Percentiles rank a stretch among this genome's conserved stretches.
Evolutionary conservation across 2,888 invertebrate genomes (phyloP).

Genomic region (Diloba caeruleocephala): DNA sequence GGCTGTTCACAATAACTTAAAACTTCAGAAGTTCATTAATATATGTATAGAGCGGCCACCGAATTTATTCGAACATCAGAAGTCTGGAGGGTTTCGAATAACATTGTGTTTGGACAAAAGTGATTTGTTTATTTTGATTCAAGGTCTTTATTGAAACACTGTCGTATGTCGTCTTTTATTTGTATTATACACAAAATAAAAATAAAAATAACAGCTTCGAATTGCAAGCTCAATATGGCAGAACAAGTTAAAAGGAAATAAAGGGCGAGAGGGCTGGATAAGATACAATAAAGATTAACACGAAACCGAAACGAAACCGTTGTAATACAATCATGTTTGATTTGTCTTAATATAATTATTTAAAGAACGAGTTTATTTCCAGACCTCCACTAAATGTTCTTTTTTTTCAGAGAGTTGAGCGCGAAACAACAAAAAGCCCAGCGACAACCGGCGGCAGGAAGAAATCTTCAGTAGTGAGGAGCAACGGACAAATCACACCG

Average conservation of each 20-base stretch:
- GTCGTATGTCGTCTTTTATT: slow-evolving; percentile 28
- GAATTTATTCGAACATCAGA: slow-evolving; percentile 39
- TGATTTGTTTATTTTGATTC: slow-evolving; percentile 38
- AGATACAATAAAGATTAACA: slow-evolving; percentile 14
- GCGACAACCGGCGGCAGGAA: slow-evolving; percentile 83
- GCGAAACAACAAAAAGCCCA: slow-evolving; percentile 83
- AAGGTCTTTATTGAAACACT: slow-evolving; percentile 34
- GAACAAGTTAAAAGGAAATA: slow-evolving; percentile 21
- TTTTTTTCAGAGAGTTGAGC: slow-evolving; percentile 79
- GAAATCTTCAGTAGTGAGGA: slow-evolving; percentile 76
- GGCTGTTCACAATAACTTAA: slow-evolving; percentile 32
- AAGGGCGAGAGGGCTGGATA: slow-evolving; percentile 8
- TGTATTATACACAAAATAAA: slow-evolving; percentile 12
- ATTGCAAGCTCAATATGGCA: not conserved
- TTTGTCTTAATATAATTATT: slow-evolving; percentile 27
- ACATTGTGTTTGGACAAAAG: slow-evolving; percentile 33
- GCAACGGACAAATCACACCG: slow-evolving; percentile 81
- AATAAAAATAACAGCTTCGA: slow-evolving; percentile 5
- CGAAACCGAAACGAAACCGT: slow-evolving; percentile 25
- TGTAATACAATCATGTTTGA: slow-evolving; percentile 31
- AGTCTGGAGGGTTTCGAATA: slow-evolving; percentile 29
- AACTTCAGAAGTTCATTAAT: slow-evolving; percentile 44
- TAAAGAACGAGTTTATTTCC: slow-evolving; percentile 37
- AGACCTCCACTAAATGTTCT: slow-evolving; percentile 1
- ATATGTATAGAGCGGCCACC: slow-evolving; percentile 25